Evolutionary conservation across 2,113 vertebrate species (phyloP), one percentile per base, ranked within the genome.

Genomic region (Solea solea): DNA sequence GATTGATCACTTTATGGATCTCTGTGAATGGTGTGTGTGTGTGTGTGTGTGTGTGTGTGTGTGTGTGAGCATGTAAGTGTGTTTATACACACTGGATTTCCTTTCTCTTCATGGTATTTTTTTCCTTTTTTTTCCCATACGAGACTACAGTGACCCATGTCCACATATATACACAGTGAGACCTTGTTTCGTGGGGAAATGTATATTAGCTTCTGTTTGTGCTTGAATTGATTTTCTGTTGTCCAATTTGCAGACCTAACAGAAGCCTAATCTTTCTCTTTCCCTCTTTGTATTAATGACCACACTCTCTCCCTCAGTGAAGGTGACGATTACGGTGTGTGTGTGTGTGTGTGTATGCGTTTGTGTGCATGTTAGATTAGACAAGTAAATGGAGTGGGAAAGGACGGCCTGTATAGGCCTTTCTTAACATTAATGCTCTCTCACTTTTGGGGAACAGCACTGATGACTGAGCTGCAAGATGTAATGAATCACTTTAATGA

Each of bases 141-240:
- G 13, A 42, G 16, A 2, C 27, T 27, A 1, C 52, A 51, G 3
- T 28, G 41, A 68, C 51, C 45, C 21, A 57, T 9, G 60, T 16
- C 58, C 41, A 58, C 7, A 50, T 46, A 45, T 28, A 65, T 34
- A 56, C 34, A 69, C 3, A 58, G 7, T 28, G 16, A 67, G 16
- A 56, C 27, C 44, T 54, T 55, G 53, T 64, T 75, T 79, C 44
- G 53, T 61, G 55, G 50, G 64, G 77, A 82, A 82, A 81, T 71
- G 72, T 82, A 75, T 77, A 83, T 81, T 81, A 78, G 74, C 74
- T 67, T 65, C 60, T 69, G 75, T 74, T 74, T 82, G 80, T 56
- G 71, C 28, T 72, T 57, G 64, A 69, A 85, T 87, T 76, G 82
- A 85, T 87, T 85, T 85, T 76, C 70, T 67, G 40, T 71, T 51